A percentile compares a stretch with the other conserved stretches of the same genome.
These are phyloP conservation scores for Misgurnus mizolepis DNA, from an alignment of 2,113 vertebrate species.

Conservation along the genomic window DNA sequence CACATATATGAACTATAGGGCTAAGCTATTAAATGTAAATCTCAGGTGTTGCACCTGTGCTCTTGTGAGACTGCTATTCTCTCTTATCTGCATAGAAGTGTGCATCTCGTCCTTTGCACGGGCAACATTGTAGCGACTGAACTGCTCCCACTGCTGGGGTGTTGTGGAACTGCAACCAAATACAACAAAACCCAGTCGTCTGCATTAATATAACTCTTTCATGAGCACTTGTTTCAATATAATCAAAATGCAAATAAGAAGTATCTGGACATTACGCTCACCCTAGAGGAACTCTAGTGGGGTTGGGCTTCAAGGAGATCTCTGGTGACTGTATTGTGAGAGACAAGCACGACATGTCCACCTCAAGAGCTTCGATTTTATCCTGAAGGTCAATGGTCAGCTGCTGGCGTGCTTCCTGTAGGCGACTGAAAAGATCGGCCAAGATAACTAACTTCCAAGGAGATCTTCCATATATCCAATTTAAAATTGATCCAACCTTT, in stretches of 20 bases:
- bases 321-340: constrained; percentile 80
- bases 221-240: not conserved
- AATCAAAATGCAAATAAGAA: not conserved
- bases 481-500: no score
- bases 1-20: not conserved
- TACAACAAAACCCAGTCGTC: not conserved
- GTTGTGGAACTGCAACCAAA: constrained; percentile 73
- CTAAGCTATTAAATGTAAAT: not conserved
- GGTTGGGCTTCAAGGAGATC: constrained; percentile 90
- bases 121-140: constrained; percentile 80
- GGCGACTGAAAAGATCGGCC: constrained; percentile 69
- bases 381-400: constrained; percentile 80
- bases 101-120: constrained; percentile 80
- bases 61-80: constrained; percentile 78
- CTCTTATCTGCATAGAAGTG: constrained; percentile 76
- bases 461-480: not conserved
- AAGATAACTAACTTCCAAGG: not conserved
- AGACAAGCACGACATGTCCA: constrained; percentile 83
- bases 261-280: constrained; percentile 62
- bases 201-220: no score
- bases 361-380: constrained; percentile 86
- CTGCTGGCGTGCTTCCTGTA: constrained; percentile 85
- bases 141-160: constrained; percentile 84
- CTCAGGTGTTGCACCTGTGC: constrained; percentile 75
- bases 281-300: constrained; percentile 79